Percentiles rank a stretch among this genome's conserved stretches.
Conservation (phyloP, 2,113 vertebrate species). For the Lasiurus cinereus region DNA sequence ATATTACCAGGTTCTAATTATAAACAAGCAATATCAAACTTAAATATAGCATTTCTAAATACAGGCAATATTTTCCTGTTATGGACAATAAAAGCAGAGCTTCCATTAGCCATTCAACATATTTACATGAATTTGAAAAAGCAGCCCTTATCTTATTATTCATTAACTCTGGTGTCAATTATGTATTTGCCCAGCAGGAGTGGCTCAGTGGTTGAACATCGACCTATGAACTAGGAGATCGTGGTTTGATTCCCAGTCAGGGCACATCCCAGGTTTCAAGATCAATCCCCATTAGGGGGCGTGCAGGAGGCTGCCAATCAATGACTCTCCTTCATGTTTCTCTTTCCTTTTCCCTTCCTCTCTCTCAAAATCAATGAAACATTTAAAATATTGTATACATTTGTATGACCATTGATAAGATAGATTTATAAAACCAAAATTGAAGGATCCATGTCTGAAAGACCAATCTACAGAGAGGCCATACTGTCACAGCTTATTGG, state of each 20-base stretch:
- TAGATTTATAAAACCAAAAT: neutral
- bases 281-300: too few relatives aligned
- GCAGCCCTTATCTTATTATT: neutral
- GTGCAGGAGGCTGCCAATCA: too few relatives aligned
- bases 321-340: too few relatives aligned
- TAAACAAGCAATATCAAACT: neutral
- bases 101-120: neutral
- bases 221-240: too few relatives aligned
- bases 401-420: neutral
- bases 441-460: neutral
- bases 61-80: neutral
- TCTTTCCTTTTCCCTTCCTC: too few relatives aligned
- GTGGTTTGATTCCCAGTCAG: too few relatives aligned
- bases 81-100: neutral
- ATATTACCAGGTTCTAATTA: conserved; percentile 58
- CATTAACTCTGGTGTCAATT: neutral
- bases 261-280: too few relatives aligned
- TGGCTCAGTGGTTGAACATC: too few relatives aligned
- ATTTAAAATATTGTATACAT: neutral
- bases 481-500: neutral
- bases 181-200: neutral
- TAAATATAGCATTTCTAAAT: conserved; percentile 35
- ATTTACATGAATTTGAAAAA: neutral
- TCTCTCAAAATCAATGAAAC: too few relatives aligned
- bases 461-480: rapidly evolving